Evolutionary conservation across 2,113 vertebrate genomes (phyloP).

Genomic region (Aegypius monachus): DNA sequence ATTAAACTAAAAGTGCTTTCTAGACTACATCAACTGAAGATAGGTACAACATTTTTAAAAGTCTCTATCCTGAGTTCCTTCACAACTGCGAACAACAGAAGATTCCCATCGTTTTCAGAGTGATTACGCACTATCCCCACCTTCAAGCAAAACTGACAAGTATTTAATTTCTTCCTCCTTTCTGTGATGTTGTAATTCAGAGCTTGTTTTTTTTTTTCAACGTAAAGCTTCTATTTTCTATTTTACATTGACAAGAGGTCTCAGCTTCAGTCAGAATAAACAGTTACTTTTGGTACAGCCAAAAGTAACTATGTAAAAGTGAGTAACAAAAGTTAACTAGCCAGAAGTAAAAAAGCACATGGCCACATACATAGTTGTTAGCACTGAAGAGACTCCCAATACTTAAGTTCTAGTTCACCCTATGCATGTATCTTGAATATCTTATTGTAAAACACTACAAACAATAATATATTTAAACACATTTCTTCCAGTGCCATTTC

Average conservation of each 20-base stretch:
- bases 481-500: neutral
- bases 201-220: neutral
- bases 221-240: neutral
- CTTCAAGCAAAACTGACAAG: neutral
- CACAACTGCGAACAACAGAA: neutral
- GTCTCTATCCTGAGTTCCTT: neutral
- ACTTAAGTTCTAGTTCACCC: neutral
- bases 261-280: neutral
- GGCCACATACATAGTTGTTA: accelerated
- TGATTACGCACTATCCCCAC: neutral
- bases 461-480: neutral
- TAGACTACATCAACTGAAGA: neutral
- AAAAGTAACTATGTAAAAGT: neutral
- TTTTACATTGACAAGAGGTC: neutral
- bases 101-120: neutral
- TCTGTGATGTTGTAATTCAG: neutral
- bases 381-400: neutral
- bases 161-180: neutral
- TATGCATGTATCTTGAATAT: neutral
- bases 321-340: neutral
- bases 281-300: neutral
- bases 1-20: neutral
- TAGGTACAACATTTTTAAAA: neutral
- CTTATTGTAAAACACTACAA: neutral
- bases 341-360: neutral